phyloP scores from a whole-genome alignment of 2,888 invertebrate species.

The Pyrrhia umbra region DNA sequence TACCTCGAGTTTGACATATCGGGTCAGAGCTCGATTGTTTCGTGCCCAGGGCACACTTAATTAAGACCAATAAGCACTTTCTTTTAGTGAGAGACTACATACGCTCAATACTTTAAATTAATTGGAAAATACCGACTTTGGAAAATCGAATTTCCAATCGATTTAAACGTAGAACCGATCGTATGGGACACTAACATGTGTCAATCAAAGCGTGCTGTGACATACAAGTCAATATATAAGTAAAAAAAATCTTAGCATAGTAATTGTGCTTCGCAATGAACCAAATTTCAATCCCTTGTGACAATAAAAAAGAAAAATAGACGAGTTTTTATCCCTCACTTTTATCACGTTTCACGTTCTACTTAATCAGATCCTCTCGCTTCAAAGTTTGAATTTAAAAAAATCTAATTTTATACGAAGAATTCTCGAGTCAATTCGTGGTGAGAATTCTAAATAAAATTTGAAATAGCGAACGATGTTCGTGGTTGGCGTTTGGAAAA shows the following conservation, averaged over 20 bases:
- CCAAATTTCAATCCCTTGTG: slow-evolving; percentile 77
- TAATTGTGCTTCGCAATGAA: slow-evolving; percentile 79
- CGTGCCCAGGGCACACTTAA: slow-evolving; percentile 71
- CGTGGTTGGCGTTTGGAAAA: slow-evolving; percentile 64
- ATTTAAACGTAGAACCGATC: slow-evolving; percentile 49
- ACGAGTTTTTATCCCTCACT: slow-evolving; percentile 65
- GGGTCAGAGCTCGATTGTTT: slow-evolving; percentile 64
- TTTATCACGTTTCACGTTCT: slow-evolving; percentile 75
- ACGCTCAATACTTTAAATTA: slow-evolving; percentile 55
- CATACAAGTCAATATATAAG: slow-evolving; percentile 88
- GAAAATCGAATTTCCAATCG: slow-evolving; percentile 49
- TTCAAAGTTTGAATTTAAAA: slow-evolving; percentile 71
- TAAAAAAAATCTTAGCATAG: slow-evolving; percentile 77
- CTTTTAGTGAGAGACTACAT: slow-evolving; percentile 67
- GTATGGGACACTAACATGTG: slow-evolving; percentile 62
- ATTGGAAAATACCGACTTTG: slow-evolving; percentile 48
- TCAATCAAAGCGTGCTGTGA: slow-evolving; percentile 87
- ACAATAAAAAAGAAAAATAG: slow-evolving; percentile 79
- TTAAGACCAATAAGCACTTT: slow-evolving; percentile 63
- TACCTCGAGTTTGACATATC: slow-evolving; percentile 74
- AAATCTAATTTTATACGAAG: slow-evolving; percentile 75
- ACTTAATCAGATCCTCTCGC: slow-evolving; percentile 75
- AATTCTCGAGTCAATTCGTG: slow-evolving; percentile 71
- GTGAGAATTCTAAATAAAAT: slow-evolving; percentile 69
- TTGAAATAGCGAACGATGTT: slow-evolving; percentile 62